phyloP scores from a whole-genome alignment of 2,797 vertebrate genomes.

The Ctenopoma multispine region DNA sequence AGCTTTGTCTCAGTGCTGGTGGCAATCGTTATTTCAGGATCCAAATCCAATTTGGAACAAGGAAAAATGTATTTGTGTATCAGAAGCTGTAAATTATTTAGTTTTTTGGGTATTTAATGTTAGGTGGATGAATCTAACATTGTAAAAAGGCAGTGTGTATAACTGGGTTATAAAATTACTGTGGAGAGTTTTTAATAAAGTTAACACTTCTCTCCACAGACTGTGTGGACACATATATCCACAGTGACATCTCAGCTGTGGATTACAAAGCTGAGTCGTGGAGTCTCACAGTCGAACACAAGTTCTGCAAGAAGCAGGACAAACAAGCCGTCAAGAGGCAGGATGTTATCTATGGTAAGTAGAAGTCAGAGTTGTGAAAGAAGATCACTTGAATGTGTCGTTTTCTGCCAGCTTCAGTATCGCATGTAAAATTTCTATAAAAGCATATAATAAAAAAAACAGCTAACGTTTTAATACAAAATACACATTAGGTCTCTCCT shows the following conservation, averaged over 20 bases:
- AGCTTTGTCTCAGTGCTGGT: no score
- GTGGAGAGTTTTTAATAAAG: no score
- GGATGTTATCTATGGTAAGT: slow-evolving; percentile 95
- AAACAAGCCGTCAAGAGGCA: slow-evolving; percentile 92
- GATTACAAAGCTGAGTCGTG: slow-evolving; percentile 95
- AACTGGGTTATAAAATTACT: no score
- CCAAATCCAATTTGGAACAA: no score
- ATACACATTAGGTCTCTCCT: not conserved
- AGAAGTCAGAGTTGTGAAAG: slow-evolving; percentile 33
- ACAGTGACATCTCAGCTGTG: slow-evolving; percentile 82
- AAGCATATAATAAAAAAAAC: not conserved
- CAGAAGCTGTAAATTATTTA: no score
- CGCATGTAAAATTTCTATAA: not conserved
- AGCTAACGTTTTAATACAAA: not conserved
- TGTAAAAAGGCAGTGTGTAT: no score
- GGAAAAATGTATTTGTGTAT: no score
- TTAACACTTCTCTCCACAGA: slow-evolving; percentile 82
- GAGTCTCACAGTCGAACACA: slow-evolving; percentile 91
- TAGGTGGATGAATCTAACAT: no score
- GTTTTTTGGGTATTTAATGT: no score
- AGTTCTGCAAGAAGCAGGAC: slow-evolving; percentile 91
- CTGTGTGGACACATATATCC: slow-evolving; percentile 86
- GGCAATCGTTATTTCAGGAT: no score
- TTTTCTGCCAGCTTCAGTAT: slow-evolving; percentile 15
- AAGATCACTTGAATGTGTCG: slow-evolving; percentile 6